A percentile compares a stretch with the other conserved stretches of the same genome.
Evolutionary conservation across 1,140 invertebrate species (phyloP).

Genomic region (Orussus abietinus): DNA sequence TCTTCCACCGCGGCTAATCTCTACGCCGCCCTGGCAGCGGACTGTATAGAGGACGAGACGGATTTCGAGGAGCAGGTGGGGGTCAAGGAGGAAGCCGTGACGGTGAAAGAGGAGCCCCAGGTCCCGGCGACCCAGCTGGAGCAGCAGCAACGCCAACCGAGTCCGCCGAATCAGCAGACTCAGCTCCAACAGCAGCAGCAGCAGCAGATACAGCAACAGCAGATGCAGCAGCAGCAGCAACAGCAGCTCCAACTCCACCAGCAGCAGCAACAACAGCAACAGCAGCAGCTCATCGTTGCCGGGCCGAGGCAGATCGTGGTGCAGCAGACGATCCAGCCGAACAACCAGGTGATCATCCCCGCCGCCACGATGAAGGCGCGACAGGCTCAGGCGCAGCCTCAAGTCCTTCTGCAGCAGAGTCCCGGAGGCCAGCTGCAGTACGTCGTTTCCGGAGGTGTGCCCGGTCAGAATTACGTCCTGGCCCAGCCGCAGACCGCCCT

Average conservation of each 20-base stretch:
- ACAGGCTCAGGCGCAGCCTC: slow-evolving; percentile 44
- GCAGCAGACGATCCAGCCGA: slow-evolving; percentile 53
- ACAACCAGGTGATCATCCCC: slow-evolving; percentile 49
- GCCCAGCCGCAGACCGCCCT: slow-evolving; percentile 61
- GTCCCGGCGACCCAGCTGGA: slow-evolving; percentile 17
- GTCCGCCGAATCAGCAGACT: slow-evolving; percentile 1
- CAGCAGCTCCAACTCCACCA: slow-evolving; percentile 26
- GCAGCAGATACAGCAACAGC: not conserved
- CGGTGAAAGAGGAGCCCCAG: slow-evolving; percentile 35
- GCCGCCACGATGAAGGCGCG: slow-evolving; percentile 39
- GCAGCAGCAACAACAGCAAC: slow-evolving; percentile 42
- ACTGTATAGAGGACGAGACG: slow-evolving; percentile 65
- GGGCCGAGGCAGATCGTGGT: slow-evolving; percentile 50
- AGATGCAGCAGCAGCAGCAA: slow-evolving; percentile 9
- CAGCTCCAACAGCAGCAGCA: slow-evolving; percentile 12
- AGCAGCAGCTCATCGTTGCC: slow-evolving; percentile 46
- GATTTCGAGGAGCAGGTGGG: slow-evolving; percentile 56
- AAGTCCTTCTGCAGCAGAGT: slow-evolving; percentile 47
- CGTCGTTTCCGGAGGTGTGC: slow-evolving; percentile 54
- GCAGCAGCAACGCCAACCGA: slow-evolving; percentile 17
- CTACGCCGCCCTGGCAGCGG: slow-evolving; percentile 67
- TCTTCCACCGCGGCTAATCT: slow-evolving; percentile 69
- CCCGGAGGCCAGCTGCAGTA: slow-evolving; percentile 51
- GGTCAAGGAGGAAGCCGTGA: slow-evolving; percentile 31
- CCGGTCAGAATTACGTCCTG: slow-evolving; percentile 60